These are phyloP conservation scores for Semotilus atromaculatus DNA, from an alignment of 2,797 vertebrate genomes.

Conservation along the genomic window DNA sequence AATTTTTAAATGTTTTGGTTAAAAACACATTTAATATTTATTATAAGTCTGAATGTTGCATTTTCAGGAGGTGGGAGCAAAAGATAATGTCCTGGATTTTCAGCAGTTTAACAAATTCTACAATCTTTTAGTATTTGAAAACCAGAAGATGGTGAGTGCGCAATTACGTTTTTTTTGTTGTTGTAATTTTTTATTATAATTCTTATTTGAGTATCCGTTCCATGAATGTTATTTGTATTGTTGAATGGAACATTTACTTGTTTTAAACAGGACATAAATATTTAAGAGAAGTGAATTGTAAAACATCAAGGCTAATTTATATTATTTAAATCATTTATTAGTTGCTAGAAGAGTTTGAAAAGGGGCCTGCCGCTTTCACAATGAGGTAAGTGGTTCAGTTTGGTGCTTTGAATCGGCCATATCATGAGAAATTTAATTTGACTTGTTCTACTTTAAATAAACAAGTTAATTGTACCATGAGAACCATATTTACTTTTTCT, in stretches of 20 bases:
- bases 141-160: conserved; percentile 87
- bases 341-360: conserved; percentile 95
- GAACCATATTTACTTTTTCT: conserved; percentile 5
- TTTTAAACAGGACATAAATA: neutral
- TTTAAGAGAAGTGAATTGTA: neutral
- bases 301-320: neutral
- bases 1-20: neutral
- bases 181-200: neutral
- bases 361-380: conserved; percentile 90
- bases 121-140: conserved; percentile 95
- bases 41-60: neutral
- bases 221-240: neutral
- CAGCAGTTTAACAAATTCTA: conserved; percentile 95
- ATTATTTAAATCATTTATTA: conserved; percentile 62
- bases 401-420: neutral
- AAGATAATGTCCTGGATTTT: conserved; percentile 90
- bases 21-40: neutral
- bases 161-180: neutral
- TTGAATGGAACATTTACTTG: neutral
- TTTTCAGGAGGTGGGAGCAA: conserved; percentile 86
- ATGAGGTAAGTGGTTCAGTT: conserved; percentile 83
- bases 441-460: neutral
- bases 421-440: neutral
- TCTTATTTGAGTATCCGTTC: neutral
- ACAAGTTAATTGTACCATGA: neutral